Percentiles rank a stretch among this genome's conserved stretches.
Evolutionary conservation across 2,113 vertebrate species (phyloP).

Genomic region (Bos indicus): DNA sequence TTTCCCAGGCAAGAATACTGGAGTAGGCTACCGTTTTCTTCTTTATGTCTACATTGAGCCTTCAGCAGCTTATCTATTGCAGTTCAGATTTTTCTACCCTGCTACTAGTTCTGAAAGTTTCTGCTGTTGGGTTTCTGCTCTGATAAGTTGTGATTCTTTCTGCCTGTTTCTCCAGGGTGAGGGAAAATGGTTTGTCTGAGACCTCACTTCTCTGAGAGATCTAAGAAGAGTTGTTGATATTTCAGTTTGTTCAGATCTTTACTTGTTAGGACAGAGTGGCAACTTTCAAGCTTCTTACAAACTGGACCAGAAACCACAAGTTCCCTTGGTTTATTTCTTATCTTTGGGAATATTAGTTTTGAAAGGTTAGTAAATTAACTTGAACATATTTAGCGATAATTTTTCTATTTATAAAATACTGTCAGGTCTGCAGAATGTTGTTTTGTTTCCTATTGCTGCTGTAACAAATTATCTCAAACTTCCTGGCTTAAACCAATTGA

Average conservation of each 20-base stretch:
- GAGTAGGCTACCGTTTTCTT: neutral
- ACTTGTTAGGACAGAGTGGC: neutral
- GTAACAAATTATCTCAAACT: neutral
- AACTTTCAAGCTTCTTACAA: neutral
- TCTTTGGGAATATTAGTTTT: neutral
- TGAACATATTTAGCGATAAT: neutral
- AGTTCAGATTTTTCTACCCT: neutral
- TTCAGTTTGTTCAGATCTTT: neutral
- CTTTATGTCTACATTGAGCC: neutral
- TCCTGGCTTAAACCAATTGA: neutral
- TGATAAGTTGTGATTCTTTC: neutral
- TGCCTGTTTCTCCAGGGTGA: neutral
- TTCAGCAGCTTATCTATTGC: neutral
- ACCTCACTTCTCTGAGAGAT: neutral
- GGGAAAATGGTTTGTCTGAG: neutral
- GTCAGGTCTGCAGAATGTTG: neutral
- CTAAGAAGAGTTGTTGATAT: neutral
- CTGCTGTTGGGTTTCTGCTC: neutral
- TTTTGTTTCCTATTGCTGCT: neutral
- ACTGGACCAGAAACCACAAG: neutral
- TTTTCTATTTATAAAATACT: neutral
- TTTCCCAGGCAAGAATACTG: neutral
- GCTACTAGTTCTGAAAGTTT: neutral
- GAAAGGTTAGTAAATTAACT: neutral
- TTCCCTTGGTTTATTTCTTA: neutral